Percentiles rank a stretch among this genome's conserved stretches.
phyloP scores from a whole-genome alignment of 2,113 vertebrate genomes.

The Donacobius atricapilla region DNA sequence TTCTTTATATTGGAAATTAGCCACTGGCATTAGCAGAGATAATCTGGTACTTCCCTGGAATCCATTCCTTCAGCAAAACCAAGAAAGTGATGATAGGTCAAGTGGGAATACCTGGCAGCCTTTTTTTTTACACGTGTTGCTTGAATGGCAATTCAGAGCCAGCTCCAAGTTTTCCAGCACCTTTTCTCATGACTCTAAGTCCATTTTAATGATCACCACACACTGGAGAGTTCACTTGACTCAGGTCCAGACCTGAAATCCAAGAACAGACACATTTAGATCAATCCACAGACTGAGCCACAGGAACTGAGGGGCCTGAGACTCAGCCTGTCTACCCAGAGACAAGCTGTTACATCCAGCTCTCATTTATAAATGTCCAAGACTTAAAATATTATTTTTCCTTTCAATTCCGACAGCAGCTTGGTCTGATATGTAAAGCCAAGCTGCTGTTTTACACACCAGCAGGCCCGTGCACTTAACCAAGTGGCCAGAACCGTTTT shows the following conservation, averaged over 20 bases:
- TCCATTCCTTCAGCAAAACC: neutral
- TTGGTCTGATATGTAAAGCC: neutral
- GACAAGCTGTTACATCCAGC: neutral
- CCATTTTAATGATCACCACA: neutral
- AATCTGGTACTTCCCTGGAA: neutral
- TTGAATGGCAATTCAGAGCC: neutral
- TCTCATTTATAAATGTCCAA: neutral
- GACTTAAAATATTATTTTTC: neutral
- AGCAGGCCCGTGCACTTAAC: neutral
- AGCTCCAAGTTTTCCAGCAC: neutral
- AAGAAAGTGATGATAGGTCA: neutral
- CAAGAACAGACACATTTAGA: neutral
- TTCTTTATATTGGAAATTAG: neutral
- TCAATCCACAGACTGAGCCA: neutral
- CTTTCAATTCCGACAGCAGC: neutral
- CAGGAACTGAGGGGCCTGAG: neutral
- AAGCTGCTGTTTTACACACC: neutral
- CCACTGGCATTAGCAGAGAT: neutral
- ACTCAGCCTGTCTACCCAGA: neutral
- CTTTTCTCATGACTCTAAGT: neutral
- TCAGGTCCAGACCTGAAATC: neutral
- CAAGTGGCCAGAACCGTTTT: neutral
- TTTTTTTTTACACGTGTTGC: rapidly evolving
- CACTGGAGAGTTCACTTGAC: neutral
- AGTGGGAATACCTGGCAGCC: neutral